These are phyloP conservation scores for Thymelicus acteon DNA, from an alignment of 2,888 invertebrate species.

Conservation along the genomic window DNA sequence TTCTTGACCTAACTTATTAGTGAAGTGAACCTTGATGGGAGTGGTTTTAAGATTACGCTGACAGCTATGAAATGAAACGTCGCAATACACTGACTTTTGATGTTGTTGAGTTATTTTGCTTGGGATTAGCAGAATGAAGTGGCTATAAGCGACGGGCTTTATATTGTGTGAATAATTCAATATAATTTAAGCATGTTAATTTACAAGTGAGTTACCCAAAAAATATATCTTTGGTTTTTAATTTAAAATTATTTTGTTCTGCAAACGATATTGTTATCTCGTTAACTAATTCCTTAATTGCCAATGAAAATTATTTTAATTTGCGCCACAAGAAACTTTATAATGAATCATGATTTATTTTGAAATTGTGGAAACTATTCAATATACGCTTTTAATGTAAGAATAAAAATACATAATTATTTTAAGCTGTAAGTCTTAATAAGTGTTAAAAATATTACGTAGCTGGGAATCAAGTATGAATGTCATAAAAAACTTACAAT, in stretches of 20 bases:
- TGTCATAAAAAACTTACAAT: background rate
- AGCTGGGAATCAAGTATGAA: background rate
- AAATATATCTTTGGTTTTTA: too few species aligned
- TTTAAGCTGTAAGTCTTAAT: conserved; percentile 2
- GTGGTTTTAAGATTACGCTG: background rate
- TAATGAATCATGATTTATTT: background rate
- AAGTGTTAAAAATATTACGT: background rate
- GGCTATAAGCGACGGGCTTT: too few species aligned
- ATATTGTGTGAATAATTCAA: too few species aligned
- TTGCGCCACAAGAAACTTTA: conserved; percentile 9
- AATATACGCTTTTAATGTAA: conserved; percentile 28
- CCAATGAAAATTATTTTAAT: background rate
- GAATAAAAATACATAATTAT: conserved; percentile 2
- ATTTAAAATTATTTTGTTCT: too few species aligned
- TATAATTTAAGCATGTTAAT: too few species aligned
- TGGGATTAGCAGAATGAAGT: too few species aligned
- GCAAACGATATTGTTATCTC: too few species aligned
- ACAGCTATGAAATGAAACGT: background rate
- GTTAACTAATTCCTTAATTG: too few species aligned
- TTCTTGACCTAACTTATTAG: background rate
- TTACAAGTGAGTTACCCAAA: too few species aligned
- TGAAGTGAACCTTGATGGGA: background rate
- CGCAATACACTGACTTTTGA: too few species aligned
- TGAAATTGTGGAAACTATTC: conserved; percentile 3
- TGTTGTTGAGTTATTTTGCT: too few species aligned